Evolutionary conservation across 1,140 invertebrate species (phyloP), one percentile per base, ranked within the genome.

Genomic region (Brachionus sp.): DNA sequence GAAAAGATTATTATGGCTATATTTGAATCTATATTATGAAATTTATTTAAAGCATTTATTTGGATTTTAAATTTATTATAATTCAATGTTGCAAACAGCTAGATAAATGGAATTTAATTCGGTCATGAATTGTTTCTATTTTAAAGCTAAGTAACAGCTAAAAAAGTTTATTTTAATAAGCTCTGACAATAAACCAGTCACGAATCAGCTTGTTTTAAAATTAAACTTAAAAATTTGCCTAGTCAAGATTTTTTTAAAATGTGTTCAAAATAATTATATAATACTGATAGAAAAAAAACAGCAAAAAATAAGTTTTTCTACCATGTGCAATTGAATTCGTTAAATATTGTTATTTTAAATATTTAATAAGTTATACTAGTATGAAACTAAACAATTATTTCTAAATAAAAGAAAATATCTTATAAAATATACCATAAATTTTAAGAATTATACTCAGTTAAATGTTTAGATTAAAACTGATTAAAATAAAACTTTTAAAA

Each of bases 21-120:
- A 57, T 57, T 57, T 19, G 9, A 57, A 57, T 19, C 50, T 57
- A 19, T 25, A 57, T 57, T 57, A 57, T 57, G 50, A 57, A 57
- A 57, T 57, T 57, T 7, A 19, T 57, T 57, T 57, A 57, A 23
- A 9, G 3, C 13, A 50, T 9, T 19, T 57, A 19, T 57, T 57
- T 57, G 50, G 50, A 57, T 57, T 57, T 57, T 19, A 57, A 57
- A 57, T 57, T 57, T 57, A 57, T 57, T 57, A 57, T 57, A 57
- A 57, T 57, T 57, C 50, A 57, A 57, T 57, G 50, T 57, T 25
- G 50, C 50, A 57, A 57, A 23, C 50, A 57, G 50, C 50, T 57
- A 57, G 50, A 57, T 57, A 57, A 57, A 25, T 57, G 50, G 50
- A 57, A 57, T 57, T 7, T 57, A 57, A 57, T 57, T 19, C 50